Base-by-base conservation (phyloP, 35 echinoderm and acorn worm genomes). In the Ptychodera flava region DNA sequence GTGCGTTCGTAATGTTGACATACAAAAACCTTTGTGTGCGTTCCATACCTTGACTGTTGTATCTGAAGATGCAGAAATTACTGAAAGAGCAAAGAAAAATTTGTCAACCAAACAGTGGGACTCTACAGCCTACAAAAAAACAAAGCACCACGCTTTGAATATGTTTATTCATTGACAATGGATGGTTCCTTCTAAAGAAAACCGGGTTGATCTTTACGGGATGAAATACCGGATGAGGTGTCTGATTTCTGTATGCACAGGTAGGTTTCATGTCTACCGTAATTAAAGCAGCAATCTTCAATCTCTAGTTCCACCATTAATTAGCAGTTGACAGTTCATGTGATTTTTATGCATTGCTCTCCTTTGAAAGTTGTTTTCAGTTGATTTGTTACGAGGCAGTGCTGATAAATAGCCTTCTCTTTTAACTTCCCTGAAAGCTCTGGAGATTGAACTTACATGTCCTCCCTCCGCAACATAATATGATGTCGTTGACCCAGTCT, bases 21-120 rank as follows among this genome's bases (percentile, higher is more conserved):
- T 99, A 88, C 96, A 99, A 79, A 99, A 99, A 35, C 96, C 96
- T 86, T 99, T 99, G 84, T 99, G 93, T 86, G 96, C 96, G 33
- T 99, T 99, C 96, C 96, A 99, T 16, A 99, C 96, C 86, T 99
- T 99, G 1, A 99, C 96, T 31, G 90, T 97, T 31, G 96, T 94
- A 79, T 99, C 96, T 85, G 93, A 94, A 16, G 96, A 99, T 35
- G 96, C 96, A 36, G 96, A 94, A 77, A 99, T 99, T 85, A 99
- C 96, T 99, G 93, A 37, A 36, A 85, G 81, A 78, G 81, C 10
- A 16, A 35, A 75, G 33, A 81, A 16, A 83, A 33, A 16, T 35
- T 27, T 77, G n/a, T 1, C 16, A 16, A 16, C 80, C 27, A 32
- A 14, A 81, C 27, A 16, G 14, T 27, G 31, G 80, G 31, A 81